These are phyloP conservation scores for Polymixis lichenea DNA, from an alignment of 2,888 invertebrate genomes.

Conservation along the genomic window DNA sequence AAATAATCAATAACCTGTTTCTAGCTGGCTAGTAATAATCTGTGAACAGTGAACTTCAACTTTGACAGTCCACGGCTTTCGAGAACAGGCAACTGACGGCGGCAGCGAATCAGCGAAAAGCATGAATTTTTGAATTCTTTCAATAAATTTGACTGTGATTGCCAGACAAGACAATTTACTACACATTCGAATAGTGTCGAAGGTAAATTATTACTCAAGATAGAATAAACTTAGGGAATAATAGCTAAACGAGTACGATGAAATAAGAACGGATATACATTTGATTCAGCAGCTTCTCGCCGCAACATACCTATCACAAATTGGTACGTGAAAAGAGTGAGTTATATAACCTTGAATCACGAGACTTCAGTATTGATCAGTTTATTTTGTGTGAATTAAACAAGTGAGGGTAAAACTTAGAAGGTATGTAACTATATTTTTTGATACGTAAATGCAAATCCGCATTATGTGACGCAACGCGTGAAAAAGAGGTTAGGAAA, in stretches of 20 bases:
- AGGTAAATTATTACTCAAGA: slow-evolving; percentile 82
- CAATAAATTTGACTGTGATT: slow-evolving; percentile 84
- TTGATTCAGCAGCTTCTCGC: slow-evolving; percentile 64
- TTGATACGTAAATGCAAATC: slow-evolving; percentile 30
- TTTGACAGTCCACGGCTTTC: slow-evolving; percentile 65
- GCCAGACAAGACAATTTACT: slow-evolving; percentile 74
- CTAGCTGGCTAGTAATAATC: not conserved
- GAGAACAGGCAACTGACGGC: slow-evolving; percentile 58
- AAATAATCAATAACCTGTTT: slow-evolving; percentile 31
- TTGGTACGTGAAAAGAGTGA: slow-evolving; percentile 82
- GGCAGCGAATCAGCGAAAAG: slow-evolving; percentile 74
- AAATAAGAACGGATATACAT: slow-evolving; percentile 50
- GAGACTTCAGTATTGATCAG: slow-evolving; percentile 88
- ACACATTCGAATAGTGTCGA: slow-evolving; percentile 84
- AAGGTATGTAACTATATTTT: slow-evolving; percentile 70
- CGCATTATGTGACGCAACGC: slow-evolving; percentile 57
- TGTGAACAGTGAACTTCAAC: slow-evolving; percentile 41
- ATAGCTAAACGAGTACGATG: slow-evolving; percentile 52
- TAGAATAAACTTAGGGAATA: slow-evolving; percentile 66
- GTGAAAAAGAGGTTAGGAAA: slow-evolving; percentile 65
- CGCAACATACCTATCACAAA: slow-evolving; percentile 69
- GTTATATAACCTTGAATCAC: slow-evolving; percentile 91
- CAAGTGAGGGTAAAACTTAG: slow-evolving; percentile 65
- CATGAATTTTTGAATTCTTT: slow-evolving; percentile 80
- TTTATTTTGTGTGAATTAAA: slow-evolving; percentile 70